Evolutionary conservation across 2,797 vertebrate species (phyloP), one percentile per base, ranked within the genome.

Genomic region (Balearica regulorum): DNA sequence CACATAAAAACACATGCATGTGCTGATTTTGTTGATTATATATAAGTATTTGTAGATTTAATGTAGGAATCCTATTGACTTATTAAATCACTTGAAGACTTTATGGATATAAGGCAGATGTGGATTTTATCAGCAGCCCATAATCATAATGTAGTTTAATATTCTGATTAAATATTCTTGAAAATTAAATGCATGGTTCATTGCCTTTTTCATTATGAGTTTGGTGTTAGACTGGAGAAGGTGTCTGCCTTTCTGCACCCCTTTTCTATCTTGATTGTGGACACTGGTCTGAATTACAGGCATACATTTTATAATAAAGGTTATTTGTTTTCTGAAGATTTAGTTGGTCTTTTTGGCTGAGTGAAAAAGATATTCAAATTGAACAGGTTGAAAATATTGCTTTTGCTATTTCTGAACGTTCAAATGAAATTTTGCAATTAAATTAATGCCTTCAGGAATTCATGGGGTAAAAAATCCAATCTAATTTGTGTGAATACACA

Each of bases 401-500:
- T 77, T 76, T 57, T 33, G 62, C 14, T 54, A 5, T 61, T 83
- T 88, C 49, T 46, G 37, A 75, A 21, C 13, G 44, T 87, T 90
- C 28, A 11, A 84, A 72, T 68, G 41, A 96, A 79, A 89, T 35
- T 92, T 94, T 93, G 73, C 90, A 95, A 39, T 49, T 86, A 70
- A 84, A 64, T 80, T 73, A n/a, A 26, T 82, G 24, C 79, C 51
- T 92, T 90, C 69, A 86, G 87, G 46, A 96, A 91, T 91, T 96
- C 18, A 57, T 44, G 60, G 92, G 80, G 85, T 73, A 79, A 84
- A 85, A 87, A 60, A 87, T 43, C 11, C 83, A 37, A 81, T 81
- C 18, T 41, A 87, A 84, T 95, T 95, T 96, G 88, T 13, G 62
- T 92, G 92, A 95, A 96, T 89, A 91, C 43, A 51, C 13, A 65